A percentile compares a stretch with the other conserved stretches of the same genome.
These are phyloP conservation scores for Sebastolobus alascanus DNA, from an alignment of 2,797 vertebrate species.

Conservation along the genomic window DNA sequence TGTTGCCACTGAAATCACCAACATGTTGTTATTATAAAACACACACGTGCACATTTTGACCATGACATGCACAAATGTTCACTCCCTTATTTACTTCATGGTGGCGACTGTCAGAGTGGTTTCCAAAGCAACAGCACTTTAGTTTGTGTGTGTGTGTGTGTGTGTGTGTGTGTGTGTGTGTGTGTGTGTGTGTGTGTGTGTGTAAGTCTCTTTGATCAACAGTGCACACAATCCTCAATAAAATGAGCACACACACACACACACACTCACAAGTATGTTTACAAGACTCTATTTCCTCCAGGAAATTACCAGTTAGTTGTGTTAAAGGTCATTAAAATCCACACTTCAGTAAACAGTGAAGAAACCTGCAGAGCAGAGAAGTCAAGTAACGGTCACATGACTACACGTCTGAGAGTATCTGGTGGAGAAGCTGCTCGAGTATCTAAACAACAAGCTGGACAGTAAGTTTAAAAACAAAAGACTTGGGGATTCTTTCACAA, in stretches of 20 bases:
- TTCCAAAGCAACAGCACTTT: conserved; percentile 21
- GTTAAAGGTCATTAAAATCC: conserved; percentile 20
- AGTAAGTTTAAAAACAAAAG: neutral
- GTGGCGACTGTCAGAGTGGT: neutral
- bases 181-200: conserved; percentile 20
- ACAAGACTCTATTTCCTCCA: conserved; percentile 5
- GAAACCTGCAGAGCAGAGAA: neutral
- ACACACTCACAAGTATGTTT: conserved; percentile 6
- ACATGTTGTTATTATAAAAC: neutral
- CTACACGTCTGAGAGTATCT: neutral
- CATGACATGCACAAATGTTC: neutral
- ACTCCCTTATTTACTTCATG: neutral
- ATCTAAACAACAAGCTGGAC: neutral
- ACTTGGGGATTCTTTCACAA: too few species aligned
- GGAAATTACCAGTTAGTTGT: neutral
- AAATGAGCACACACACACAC: neutral
- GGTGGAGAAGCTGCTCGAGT: accelerated
- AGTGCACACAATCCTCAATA: neutral
- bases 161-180: conserved; percentile 25
- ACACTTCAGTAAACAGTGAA: neutral
- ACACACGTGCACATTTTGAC: neutral
- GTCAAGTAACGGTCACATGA: neutral
- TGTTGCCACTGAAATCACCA: neutral
- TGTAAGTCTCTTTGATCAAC: conserved; percentile 30
- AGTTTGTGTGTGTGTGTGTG: conserved; percentile 13